Base-by-base conservation (phyloP, 2,797 vertebrate genomes). In the Brachyrhaphis roseni region DNA sequence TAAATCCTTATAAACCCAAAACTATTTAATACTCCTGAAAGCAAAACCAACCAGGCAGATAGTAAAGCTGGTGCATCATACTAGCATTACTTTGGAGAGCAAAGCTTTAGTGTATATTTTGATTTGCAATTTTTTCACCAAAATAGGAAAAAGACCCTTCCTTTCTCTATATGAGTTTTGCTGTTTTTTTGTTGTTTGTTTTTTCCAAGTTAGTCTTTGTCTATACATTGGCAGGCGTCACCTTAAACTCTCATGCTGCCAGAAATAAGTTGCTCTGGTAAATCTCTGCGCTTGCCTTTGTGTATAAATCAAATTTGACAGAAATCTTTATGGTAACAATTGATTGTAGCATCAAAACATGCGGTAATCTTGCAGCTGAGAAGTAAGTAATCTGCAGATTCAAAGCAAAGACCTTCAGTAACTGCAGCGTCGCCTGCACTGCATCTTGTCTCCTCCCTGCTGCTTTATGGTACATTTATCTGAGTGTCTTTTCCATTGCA, bases 401-500 rank as follows among this genome's bases (percentile, higher is more conserved):
- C 71, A 70, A 31, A 76, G 62, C 23, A 75, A 1, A 20, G 15
- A 66, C 20, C 23, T n/a, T 28, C 1, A 23, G 12, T 0, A 31
- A 36, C 16, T 31, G 49, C 66, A 41, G 20, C 13, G 64, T 62
- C 26, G 45, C 26, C 45, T 0, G 8, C 11, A 43, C 45, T 77
- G 36, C n/a, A 43, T 20, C 20, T 78, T 31, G 39, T 85, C 64
- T 78, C 81, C 53, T 45, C 12, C 39, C 31, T 41, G 71, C n/a
- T 80, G 45, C n/a, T 80, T 57, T 16, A 36, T 13, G 78, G 74
- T 36, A 64, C 8, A 28, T 78, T 72, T 81, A 36, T 28, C 7
- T 39, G 5, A 77, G 51, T 49, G 31, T 76, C 62, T 78, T 86
- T 87, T 87, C 80, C 82, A 74, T 68, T 43, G 47, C 75, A 77